These are phyloP conservation scores for Epizoanthus ramosus DNA, from an alignment of 92 coral and sea anemone genomes.

Conservation along the genomic window DNA sequence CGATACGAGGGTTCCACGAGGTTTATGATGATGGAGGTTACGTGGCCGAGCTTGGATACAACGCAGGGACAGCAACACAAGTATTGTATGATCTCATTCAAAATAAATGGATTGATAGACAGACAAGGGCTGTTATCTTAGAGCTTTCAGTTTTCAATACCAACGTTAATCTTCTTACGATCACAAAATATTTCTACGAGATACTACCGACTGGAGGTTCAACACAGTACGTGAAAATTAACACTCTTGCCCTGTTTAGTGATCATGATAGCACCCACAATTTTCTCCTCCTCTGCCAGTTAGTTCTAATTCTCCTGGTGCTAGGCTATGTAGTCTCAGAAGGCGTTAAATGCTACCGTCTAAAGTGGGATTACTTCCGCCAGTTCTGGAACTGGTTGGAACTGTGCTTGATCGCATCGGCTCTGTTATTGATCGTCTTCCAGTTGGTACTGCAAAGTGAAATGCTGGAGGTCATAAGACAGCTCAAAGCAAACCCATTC, in stretches of 20 bases:
- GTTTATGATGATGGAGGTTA: constrained; percentile 51
- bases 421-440: constrained; percentile 34
- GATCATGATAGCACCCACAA: constrained; percentile 47
- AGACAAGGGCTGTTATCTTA: constrained; percentile 47
- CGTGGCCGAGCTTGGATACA: constrained; percentile 45
- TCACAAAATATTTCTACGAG: constrained; percentile 49
- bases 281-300: constrained; percentile 50
- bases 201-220: constrained; percentile 43
- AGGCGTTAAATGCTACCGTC: constrained; percentile 35
- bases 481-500: constrained; percentile 46
- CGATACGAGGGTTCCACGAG: background rate
- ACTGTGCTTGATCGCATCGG: constrained; percentile 26
- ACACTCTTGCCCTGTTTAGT: constrained; percentile 46
- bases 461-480: constrained; percentile 25
- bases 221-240: constrained; percentile 23
- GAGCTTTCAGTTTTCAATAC: constrained; percentile 49
- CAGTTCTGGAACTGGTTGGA: constrained; percentile 54
- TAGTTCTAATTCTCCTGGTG: constrained; percentile 49
- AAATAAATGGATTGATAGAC: constrained; percentile 50
- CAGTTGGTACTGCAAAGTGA: constrained; percentile 37
- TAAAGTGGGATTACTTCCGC: constrained; percentile 31
- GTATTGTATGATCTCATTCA: constrained; percentile 30
- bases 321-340: constrained; percentile 29
- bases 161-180: constrained; percentile 43
- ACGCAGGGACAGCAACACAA: constrained; percentile 25